phyloP scores from a whole-genome alignment of 2,797 vertebrate genomes.

The Microctenopoma steveboyesi region DNA sequence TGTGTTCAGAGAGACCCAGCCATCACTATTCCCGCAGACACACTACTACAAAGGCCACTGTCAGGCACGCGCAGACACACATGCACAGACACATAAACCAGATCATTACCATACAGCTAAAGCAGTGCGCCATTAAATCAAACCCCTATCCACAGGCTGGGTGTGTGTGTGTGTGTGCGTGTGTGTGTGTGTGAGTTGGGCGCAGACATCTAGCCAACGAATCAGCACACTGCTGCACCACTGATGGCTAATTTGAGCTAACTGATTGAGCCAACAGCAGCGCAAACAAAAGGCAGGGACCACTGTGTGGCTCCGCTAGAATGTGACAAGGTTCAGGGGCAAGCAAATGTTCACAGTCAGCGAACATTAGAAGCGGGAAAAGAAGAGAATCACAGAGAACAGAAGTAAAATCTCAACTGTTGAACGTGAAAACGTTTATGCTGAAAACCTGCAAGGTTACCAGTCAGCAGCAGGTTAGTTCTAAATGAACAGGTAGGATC shows the following conservation, averaged over 20 bases:
- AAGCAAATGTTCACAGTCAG: conserved; percentile 7
- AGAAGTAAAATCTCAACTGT: neutral
- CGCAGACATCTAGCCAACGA: conserved; percentile 52
- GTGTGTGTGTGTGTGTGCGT: neutral
- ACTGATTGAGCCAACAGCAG: conserved; percentile 52
- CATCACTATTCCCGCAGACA: conserved; percentile 76
- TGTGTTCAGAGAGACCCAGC: conserved; percentile 82
- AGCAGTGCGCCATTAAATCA: conserved; percentile 73
- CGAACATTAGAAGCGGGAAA: neutral
- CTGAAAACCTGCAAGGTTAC: neutral
- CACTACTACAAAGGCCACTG: conserved; percentile 81
- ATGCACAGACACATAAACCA: conserved; percentile 55
- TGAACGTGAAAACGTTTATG: neutral
- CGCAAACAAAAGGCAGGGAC: conserved; percentile 33
- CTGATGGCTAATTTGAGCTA: conserved; percentile 64
- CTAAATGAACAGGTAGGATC: neutral
- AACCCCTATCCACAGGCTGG: conserved; percentile 55
- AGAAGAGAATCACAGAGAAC: conserved; percentile 3
- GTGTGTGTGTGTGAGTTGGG: conserved; percentile 24
- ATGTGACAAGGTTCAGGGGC: neutral
- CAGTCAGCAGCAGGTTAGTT: neutral
- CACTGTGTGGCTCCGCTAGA: neutral
- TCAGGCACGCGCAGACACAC: conserved; percentile 18
- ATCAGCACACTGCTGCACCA: conserved; percentile 38
- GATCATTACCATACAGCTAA: conserved; percentile 80